A percentile compares a stretch with the other conserved stretches of the same genome.
Conservation (phyloP, 2,113 vertebrate species). For the Cnemophilus loriae region DNA sequence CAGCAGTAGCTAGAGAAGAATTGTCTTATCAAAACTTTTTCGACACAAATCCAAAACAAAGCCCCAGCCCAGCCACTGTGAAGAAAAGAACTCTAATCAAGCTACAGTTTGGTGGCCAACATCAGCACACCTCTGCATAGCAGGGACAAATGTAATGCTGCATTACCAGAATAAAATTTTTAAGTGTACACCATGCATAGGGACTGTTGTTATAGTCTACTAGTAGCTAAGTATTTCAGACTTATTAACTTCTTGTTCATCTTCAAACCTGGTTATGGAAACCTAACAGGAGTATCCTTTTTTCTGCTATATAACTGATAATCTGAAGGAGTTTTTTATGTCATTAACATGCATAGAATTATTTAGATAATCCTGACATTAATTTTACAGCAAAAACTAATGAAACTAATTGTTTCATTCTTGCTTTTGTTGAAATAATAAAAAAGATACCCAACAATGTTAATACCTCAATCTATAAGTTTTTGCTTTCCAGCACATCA, state of each 20-base stretch:
- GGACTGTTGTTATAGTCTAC: not conserved
- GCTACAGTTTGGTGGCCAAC: not conserved
- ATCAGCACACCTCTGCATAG: not conserved
- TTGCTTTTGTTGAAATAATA: not conserved
- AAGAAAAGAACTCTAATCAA: not conserved
- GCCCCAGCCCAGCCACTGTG: not conserved
- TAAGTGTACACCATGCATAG: not conserved
- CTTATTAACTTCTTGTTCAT: not conserved
- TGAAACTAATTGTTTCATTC: not conserved
- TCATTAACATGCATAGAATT: not conserved
- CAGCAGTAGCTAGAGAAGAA: not conserved
- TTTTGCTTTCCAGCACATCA: not conserved
- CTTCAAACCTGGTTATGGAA: not conserved
- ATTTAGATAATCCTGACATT: not conserved
- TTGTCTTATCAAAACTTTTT: not conserved
- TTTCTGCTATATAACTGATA: not conserved
- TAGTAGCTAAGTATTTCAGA: not conserved
- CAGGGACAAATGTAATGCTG: not conserved
- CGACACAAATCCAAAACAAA: not conserved
- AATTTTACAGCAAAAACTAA: not conserved
- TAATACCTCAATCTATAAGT: not conserved
- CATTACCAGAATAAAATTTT: not conserved
- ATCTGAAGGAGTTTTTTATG: not conserved
- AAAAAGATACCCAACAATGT: not conserved
- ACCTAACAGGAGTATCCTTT: not conserved